Base-by-base conservation (phyloP, 1,140 invertebrate species). In the Nephila pilipes region DNA sequence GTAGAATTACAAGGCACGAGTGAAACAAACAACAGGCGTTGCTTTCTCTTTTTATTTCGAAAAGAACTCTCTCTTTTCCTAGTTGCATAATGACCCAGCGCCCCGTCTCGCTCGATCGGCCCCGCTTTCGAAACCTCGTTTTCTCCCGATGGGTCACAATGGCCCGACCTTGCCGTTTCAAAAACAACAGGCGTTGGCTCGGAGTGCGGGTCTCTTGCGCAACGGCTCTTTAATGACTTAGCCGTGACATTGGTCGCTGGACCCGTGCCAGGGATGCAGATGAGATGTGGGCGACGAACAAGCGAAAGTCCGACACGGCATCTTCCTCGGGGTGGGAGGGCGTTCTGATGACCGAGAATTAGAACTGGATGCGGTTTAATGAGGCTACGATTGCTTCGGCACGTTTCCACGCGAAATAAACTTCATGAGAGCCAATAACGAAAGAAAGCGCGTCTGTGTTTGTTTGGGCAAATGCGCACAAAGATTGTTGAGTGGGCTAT, bases 61-160 rank as follows among this genome's bases (percentile, higher is more conserved):
- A 60, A 60, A 36, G 69, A 75, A 36, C 29, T 18, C 25, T 36
- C 16, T 32, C 32, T 65, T 65, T 65, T 25, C 69, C 69, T 29
- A 75, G 69, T 75, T 75, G 69, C 69, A 75, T 75, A 75, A 75
- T 75, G 69, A 75, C 69, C 69, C 16, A 65, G 63, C 63, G 63
- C 29, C 69, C 69, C 32, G 63, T 75, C 29, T 36, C 69, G 69
- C 69, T 36, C 18, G 29, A 75, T 75, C 29, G 69, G 29, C 5
- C 69, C 69, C 69, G 69, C 69, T 75, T 75, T 75, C 69, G 69
- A 75, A 75, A 75, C 69, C 69, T 36, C 69, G 29, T 75, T 75
- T 36, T 46, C 46, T 46, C 25, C 63, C n/a, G 25, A n/a, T 65
- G 69, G 69, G 69, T 75, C 32, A 32, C 69, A 75, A 75, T 32